Evolutionary conservation across 64 coral and sea anemone species (phyloP).

Genomic region (Montipora capricornis): DNA sequence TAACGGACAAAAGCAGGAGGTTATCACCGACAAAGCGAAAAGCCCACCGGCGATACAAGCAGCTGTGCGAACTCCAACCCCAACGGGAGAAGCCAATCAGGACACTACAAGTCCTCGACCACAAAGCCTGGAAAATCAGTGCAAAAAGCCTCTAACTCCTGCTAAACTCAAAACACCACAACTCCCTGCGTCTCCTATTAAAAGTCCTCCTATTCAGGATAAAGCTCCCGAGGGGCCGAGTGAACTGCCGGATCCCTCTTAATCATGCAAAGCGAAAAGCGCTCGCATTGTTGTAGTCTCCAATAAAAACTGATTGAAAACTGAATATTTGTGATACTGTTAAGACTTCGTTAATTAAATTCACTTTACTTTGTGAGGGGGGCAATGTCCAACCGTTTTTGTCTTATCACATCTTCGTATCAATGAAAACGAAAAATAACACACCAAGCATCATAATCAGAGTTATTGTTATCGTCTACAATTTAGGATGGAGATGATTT

Average conservation of each 20-base stretch:
- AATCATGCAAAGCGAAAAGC: neutral
- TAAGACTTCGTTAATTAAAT: too few species aligned
- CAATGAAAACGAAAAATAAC: too few species aligned
- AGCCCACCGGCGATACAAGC: conserved; percentile 41
- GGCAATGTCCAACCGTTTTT: too few species aligned
- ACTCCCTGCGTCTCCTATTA: conserved; percentile 8
- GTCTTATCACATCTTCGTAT: too few species aligned
- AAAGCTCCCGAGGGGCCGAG: neutral
- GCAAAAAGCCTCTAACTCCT: conserved; percentile 62
- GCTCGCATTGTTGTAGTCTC: too few species aligned
- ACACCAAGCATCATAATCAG: too few species aligned
- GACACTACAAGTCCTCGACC: conserved; percentile 56
- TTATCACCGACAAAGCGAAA: neutral
- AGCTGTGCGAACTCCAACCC: conserved; percentile 69
- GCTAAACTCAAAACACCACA: conserved; percentile 36
- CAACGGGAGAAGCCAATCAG: conserved; percentile 29
- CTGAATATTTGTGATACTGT: too few species aligned
- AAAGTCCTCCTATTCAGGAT: neutral
- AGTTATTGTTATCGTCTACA: too few species aligned
- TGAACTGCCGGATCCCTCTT: neutral
- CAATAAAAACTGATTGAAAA: neutral
- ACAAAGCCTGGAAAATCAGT: conserved; percentile 45
- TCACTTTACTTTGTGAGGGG: too few species aligned
- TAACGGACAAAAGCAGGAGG: neutral
- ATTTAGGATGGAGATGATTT: too few species aligned